phyloP scores from a whole-genome alignment of 1,140 invertebrate genomes.

The Acromyrmex echinatior region DNA sequence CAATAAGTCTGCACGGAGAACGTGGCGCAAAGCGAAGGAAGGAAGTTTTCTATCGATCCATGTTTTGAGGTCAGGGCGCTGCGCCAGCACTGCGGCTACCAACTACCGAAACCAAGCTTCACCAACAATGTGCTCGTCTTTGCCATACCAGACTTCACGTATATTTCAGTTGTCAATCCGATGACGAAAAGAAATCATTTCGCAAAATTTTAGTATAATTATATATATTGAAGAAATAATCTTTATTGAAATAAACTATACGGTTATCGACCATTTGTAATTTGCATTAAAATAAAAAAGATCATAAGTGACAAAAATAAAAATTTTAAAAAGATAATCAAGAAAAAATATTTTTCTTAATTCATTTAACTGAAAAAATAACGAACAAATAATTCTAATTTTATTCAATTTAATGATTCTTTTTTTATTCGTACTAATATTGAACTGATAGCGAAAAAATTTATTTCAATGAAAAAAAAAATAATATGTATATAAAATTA shows the following conservation, averaged over 20 bases:
- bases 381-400: not conserved
- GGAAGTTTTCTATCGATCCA: constrained; percentile 83
- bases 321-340: not conserved
- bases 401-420: not conserved
- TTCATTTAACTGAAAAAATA: not conserved
- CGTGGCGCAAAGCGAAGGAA: constrained; percentile 76
- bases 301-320: not conserved
- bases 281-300: not conserved
- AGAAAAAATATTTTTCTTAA: not conserved
- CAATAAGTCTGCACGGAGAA: constrained; percentile 57
- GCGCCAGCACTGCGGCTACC: constrained; percentile 81
- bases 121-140: constrained; percentile 58
- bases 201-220: not conserved
- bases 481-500: not conserved
- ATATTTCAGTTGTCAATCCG: constrained; percentile 26
- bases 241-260: not conserved
- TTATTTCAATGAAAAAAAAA: not conserved
- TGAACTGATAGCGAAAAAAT: not conserved
- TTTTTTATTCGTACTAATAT: not conserved
- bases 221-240: not conserved
- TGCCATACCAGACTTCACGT: not conserved
- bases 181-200: not conserved
- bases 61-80: constrained; percentile 83
- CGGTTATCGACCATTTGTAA: not conserved
- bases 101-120: constrained; percentile 69